phyloP scores from a whole-genome alignment of 2,888 invertebrate species.

The Synanthedon formicaeformis region DNA sequence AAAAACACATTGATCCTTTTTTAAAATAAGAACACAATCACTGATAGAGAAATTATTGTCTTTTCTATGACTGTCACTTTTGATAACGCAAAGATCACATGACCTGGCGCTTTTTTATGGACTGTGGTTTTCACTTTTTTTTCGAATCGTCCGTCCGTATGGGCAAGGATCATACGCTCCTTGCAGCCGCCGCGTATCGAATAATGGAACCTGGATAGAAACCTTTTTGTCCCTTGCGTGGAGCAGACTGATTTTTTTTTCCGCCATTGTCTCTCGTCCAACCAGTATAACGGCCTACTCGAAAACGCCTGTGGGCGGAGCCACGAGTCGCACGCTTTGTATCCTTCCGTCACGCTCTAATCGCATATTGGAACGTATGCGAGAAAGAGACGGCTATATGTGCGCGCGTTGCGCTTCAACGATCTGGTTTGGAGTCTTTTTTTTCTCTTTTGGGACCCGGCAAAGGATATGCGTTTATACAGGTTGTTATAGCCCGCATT shows the following conservation, averaged over 20 bases:
- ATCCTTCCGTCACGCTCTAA: constrained; percentile 20
- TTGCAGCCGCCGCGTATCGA: constrained; percentile 25
- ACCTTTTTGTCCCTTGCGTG: constrained; percentile 54
- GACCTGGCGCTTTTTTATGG: constrained; percentile 32
- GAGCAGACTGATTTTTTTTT: constrained; percentile 39
- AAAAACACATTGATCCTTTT: background rate
- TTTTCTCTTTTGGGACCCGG: constrained; percentile 8
- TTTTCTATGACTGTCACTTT: constrained; percentile 28
- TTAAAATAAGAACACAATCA: constrained; percentile 24
- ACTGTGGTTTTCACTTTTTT: constrained; percentile 40
- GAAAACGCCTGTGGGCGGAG: constrained; percentile 38
- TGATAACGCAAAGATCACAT: constrained; percentile 23
- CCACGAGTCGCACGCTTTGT: constrained; percentile 6
- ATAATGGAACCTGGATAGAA: constrained; percentile 41
- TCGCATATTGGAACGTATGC: constrained; percentile 7
- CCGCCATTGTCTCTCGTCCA: constrained; percentile 18
- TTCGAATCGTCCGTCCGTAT: constrained; percentile 12
- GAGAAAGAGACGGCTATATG: constrained; percentile 18
- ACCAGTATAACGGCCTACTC: constrained; percentile 38
- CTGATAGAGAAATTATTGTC: constrained; percentile 25
- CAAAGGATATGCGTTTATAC: constrained; percentile 19
- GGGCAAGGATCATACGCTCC: constrained; percentile 42
- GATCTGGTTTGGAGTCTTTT: constrained; percentile 23
- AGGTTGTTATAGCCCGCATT: constrained; percentile 5
- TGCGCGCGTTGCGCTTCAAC: constrained; percentile 7